Conservation (phyloP, 2,888 invertebrate species). For the Xestia ashworthii region DNA sequence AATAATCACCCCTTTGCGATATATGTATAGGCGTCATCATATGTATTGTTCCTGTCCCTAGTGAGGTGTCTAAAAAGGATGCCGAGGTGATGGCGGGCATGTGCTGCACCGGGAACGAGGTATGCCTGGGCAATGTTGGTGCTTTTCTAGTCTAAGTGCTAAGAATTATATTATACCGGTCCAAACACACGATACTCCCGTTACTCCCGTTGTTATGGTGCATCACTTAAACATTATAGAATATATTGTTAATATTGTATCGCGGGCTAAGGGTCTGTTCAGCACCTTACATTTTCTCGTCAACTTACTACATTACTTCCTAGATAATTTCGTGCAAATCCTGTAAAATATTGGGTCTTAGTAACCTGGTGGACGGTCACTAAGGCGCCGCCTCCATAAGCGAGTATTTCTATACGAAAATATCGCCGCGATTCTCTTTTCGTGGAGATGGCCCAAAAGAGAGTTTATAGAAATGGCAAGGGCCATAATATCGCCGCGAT, state of each 20-base stretch:
- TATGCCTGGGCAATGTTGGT: conserved; percentile 55
- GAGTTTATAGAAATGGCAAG: too few species aligned
- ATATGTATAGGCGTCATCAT: background rate
- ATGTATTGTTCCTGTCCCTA: conserved; percentile 64
- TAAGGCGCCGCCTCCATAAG: background rate
- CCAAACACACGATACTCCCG: conserved; percentile 74
- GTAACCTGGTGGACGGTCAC: background rate
- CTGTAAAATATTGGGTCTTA: background rate
- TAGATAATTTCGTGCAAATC: background rate
- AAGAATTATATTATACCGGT: conserved; percentile 70
- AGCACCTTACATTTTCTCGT: background rate
- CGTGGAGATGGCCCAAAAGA: too few species aligned
- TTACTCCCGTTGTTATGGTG: background rate
- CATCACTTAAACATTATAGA: background rate
- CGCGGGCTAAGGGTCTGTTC: background rate
- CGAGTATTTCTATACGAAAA: too few species aligned
- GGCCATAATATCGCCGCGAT: too few species aligned
- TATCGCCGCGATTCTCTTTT: too few species aligned
- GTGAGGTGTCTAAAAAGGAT: conserved; percentile 79
- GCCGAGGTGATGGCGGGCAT: conserved; percentile 81
- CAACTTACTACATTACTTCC: background rate
- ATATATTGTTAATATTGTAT: background rate
- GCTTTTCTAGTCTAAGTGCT: conserved; percentile 2
- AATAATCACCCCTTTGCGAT: background rate
- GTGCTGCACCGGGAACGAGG: conserved; percentile 78